A percentile compares a stretch with the other conserved stretches of the same genome.
These are phyloP conservation scores for Hybognathus amarus DNA, from an alignment of 2,797 vertebrate genomes.

Conservation along the genomic window DNA sequence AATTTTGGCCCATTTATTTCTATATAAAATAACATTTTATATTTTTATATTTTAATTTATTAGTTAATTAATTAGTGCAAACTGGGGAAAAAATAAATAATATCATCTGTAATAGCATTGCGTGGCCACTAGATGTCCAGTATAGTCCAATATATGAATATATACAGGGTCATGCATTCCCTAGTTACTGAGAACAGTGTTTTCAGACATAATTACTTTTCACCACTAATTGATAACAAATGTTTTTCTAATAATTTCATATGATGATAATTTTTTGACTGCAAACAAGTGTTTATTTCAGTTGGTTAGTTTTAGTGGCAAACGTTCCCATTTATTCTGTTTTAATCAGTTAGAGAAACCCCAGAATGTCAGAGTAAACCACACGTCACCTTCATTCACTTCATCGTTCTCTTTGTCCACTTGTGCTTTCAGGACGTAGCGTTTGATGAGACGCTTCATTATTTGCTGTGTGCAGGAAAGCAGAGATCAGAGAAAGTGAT, in stretches of 20 bases:
- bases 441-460: constrained; percentile 90
- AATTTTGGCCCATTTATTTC: background rate
- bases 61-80: background rate
- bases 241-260: too few relatives aligned
- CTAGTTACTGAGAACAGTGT: too few relatives aligned
- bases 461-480: constrained; percentile 80
- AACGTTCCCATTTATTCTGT: background rate
- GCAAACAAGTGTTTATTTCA: too few relatives aligned
- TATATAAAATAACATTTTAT: background rate
- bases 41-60: too few relatives aligned
- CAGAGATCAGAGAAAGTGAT: background rate
- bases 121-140: background rate
- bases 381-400: constrained; percentile 83
- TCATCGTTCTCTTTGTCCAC: constrained; percentile 90
- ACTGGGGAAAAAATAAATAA: background rate
- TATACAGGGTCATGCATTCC: background rate
- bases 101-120: background rate
- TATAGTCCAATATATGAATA: background rate
- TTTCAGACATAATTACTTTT: too few relatives aligned
- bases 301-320: background rate
- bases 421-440: constrained; percentile 90
- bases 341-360: background rate
- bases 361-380: background rate
- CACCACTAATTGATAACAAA: too few relatives aligned
- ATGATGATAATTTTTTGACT: too few relatives aligned